These are phyloP conservation scores for Monomorium pharaonis DNA, from an alignment of 1,140 invertebrate genomes.

Conservation along the genomic window DNA sequence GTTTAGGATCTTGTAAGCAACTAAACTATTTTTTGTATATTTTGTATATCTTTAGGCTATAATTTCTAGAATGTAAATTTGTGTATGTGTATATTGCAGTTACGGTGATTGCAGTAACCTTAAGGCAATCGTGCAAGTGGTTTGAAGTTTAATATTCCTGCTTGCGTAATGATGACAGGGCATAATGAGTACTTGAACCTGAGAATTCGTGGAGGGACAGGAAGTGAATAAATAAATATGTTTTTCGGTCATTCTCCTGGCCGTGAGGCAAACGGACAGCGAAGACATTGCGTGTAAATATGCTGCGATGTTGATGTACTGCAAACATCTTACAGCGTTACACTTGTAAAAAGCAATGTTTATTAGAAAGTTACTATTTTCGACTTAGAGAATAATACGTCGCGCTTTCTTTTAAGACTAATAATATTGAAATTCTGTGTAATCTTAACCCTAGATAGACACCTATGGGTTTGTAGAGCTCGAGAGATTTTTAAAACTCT, in stretches of 20 bases:
- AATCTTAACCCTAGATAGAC: too few relatives aligned
- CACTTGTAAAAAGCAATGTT: background rate
- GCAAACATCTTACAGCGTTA: background rate
- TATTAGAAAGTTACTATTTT: background rate
- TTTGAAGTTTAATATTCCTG: constrained; percentile 35
- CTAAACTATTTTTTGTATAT: background rate
- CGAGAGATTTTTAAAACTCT: too few relatives aligned
- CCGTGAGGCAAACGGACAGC: background rate
- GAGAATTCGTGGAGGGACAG: background rate
- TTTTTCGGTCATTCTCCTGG: constrained; percentile 52
- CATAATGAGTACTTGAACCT: constrained; percentile 40
- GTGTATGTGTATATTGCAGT: too few relatives aligned
- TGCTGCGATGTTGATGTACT: background rate
- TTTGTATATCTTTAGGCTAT: background rate
- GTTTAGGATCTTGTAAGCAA: background rate
- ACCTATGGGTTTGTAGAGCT: too few relatives aligned
- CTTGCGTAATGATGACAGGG: constrained; percentile 43
- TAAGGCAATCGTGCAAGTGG: background rate
- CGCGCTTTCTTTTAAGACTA: background rate
- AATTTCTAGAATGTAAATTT: background rate
- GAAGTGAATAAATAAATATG: constrained; percentile 55
- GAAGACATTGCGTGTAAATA: background rate
- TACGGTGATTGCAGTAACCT: background rate
- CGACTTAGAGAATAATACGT: background rate
- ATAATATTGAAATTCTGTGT: background rate